Conservation (phyloP, 2,113 vertebrate species). For the Nibea coibor region DNA sequence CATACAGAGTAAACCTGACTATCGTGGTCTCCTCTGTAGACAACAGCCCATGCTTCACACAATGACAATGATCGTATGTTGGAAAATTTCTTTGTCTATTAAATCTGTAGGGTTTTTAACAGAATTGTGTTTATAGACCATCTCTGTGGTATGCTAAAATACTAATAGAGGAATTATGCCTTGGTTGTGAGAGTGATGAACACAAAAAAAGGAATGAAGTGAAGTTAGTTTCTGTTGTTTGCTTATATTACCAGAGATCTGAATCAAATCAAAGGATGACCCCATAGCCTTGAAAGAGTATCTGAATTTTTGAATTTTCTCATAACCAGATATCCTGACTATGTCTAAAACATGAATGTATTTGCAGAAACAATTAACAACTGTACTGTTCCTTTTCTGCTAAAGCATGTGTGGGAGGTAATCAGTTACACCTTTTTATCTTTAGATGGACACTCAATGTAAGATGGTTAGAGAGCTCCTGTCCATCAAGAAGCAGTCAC, state of each 20-base stretch:
- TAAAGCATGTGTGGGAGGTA: slow-evolving; percentile 2
- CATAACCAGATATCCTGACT: neutral
- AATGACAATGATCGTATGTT: slow-evolving; percentile 79
- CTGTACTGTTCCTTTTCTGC: neutral
- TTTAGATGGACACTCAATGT: slow-evolving; percentile 82
- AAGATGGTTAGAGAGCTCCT: slow-evolving; percentile 77
- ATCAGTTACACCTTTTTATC: neutral
- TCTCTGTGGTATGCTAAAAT: slow-evolving; percentile 1
- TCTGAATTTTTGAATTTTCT: neutral
- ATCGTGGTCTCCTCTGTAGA: slow-evolving; percentile 71
- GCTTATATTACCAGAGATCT: no score
- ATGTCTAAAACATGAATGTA: neutral
- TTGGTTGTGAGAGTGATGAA: neutral
- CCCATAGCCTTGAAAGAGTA: no score
- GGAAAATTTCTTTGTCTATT: neutral
- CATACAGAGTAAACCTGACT: slow-evolving; percentile 83
- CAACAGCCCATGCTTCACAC: slow-evolving; percentile 75
- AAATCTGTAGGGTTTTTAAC: neutral
- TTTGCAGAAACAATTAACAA: neutral
- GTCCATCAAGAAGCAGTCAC: slow-evolving; percentile 77
- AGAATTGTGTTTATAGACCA: neutral
- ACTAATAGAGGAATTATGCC: neutral
- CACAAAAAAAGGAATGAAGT: neutral
- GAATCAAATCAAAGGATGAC: no score
- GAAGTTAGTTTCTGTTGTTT: neutral